These are phyloP conservation scores for Xyrichtys novacula DNA, from an alignment of 2,797 vertebrate genomes.

Conservation along the genomic window DNA sequence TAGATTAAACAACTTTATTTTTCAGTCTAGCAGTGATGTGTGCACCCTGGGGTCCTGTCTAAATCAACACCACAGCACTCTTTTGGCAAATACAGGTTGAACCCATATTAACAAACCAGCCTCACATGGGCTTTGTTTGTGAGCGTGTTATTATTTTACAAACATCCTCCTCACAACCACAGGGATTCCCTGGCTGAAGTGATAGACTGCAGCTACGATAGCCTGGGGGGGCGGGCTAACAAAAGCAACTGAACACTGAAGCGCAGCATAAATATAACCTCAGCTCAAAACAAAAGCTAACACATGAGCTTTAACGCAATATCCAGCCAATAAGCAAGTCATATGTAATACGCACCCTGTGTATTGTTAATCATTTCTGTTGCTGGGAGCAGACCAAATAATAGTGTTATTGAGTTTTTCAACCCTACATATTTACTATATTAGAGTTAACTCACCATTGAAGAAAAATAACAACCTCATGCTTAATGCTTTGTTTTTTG, in stretches of 20 bases:
- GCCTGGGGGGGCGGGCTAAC: constrained; percentile 38
- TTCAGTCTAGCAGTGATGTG: constrained; percentile 1
- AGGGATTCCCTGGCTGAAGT: constrained; percentile 36
- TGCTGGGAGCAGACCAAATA: constrained; percentile 23
- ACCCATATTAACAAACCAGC: constrained; percentile 14
- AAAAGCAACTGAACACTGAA: constrained; percentile 31
- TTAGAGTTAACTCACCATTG: constrained; percentile 15
- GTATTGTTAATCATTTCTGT: constrained; percentile 31
- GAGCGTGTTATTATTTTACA: constrained; percentile 22
- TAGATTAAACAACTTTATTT: constrained; percentile 5
- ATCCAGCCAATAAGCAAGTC: constrained; percentile 11
- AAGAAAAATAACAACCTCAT: constrained; percentile 11
- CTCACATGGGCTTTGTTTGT: constrained; percentile 37
- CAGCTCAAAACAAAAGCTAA: constrained; percentile 26
- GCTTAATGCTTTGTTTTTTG: background rate
- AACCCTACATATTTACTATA: constrained; percentile 18
- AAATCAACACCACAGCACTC: constrained; percentile 4
- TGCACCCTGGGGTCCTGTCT: constrained; percentile 2
- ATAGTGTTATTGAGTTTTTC: constrained; percentile 22
- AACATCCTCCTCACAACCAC: constrained; percentile 24
- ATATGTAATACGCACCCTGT: constrained; percentile 20
- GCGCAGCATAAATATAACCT: constrained; percentile 30
- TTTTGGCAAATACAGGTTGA: constrained; percentile 29
- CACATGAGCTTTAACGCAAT: constrained; percentile 26
- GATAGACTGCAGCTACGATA: constrained; percentile 31